phyloP scores from a whole-genome alignment of 2,888 invertebrate species.

The Gryllus longicercus region DNA sequence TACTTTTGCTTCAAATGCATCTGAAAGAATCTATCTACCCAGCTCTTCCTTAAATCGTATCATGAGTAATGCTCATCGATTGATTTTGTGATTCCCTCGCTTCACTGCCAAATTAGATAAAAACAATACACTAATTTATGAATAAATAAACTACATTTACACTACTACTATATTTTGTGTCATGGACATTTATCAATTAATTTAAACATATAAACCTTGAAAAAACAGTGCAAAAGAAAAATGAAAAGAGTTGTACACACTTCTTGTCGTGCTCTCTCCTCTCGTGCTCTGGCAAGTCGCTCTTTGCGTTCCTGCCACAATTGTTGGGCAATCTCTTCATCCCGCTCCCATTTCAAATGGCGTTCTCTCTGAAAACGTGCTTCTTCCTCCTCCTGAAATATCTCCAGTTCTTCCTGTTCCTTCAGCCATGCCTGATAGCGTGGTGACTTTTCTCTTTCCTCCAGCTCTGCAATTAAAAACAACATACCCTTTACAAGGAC shows the following conservation, averaged over 20 bases:
- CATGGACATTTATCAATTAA: too few relatives aligned
- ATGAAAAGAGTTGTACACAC: constrained; percentile 44
- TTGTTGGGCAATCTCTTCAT: constrained; percentile 54
- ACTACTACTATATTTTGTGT: too few relatives aligned
- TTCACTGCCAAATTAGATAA: too few relatives aligned
- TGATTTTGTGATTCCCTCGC: too few relatives aligned
- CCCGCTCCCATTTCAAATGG: constrained; percentile 64
- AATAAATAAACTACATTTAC: too few relatives aligned
- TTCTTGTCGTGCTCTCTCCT: constrained; percentile 59
- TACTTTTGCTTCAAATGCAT: too few relatives aligned
- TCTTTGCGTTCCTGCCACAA: constrained; percentile 62
- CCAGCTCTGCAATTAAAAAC: constrained; percentile 45
- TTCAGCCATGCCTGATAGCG: constrained; percentile 54
- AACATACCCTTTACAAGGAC: neutral
- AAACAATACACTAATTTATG: too few relatives aligned
- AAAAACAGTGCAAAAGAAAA: neutral
- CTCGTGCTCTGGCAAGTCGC: constrained; percentile 54
- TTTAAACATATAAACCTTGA: too few relatives aligned
- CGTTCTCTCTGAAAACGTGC: constrained; percentile 54
- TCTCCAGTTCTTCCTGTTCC: constrained; percentile 54
- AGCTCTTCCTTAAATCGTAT: too few relatives aligned
- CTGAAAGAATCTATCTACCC: too few relatives aligned
- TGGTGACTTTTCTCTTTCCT: constrained; percentile 47
- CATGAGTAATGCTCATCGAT: too few relatives aligned
- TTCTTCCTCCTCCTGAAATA: constrained; percentile 55